phyloP scores from a whole-genome alignment of 2,113 vertebrate species.

The Trematocara nigrifrons region DNA sequence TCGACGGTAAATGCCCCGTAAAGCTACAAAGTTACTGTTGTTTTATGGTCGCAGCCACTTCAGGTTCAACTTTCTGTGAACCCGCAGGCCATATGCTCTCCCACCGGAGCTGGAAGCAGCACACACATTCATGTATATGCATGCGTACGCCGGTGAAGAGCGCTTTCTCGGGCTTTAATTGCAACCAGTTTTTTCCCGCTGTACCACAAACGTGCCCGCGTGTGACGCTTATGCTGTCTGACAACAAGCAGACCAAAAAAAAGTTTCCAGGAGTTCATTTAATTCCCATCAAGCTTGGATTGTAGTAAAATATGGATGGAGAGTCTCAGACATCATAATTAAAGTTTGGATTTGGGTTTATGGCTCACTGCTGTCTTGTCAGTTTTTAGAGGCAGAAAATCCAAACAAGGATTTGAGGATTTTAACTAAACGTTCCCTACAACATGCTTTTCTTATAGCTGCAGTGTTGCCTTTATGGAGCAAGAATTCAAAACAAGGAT shows the following conservation, averaged over 20 bases:
- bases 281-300: background rate
- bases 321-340: background rate
- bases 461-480: background rate
- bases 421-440: background rate
- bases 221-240: background rate
- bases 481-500: background rate
- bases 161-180: background rate
- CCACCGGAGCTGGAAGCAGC: background rate
- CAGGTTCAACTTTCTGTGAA: slow-evolving; percentile 20
- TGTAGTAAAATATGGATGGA: slow-evolving; percentile 2
- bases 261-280: background rate
- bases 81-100: background rate
- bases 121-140: background rate
- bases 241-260: background rate
- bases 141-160: background rate
- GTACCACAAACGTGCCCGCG: background rate
- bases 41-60: background rate
- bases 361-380: slow-evolving; percentile 1
- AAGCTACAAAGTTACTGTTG: slow-evolving; percentile 15
- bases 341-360: slow-evolving; percentile 13
- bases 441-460: background rate
- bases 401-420: slow-evolving; percentile 1
- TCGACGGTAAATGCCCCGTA: slow-evolving; percentile 23
- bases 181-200: background rate
- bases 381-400: background rate